Percentiles rank a stretch among this genome's conserved stretches.
Conservation (phyloP, 2,113 vertebrate genomes). For the Pachypanchax playfairii region DNA sequence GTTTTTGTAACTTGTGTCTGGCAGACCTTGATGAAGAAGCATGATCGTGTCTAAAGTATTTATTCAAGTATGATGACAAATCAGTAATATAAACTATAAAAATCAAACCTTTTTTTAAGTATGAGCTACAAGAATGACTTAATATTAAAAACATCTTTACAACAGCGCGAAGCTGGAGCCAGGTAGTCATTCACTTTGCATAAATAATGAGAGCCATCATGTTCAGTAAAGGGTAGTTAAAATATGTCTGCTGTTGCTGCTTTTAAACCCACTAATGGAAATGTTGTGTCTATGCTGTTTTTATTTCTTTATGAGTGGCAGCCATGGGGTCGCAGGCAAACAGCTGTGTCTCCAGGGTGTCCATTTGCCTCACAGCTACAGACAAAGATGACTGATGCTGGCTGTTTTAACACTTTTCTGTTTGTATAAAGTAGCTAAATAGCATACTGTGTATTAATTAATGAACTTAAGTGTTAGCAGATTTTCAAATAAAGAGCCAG, state of each 20-base stretch:
- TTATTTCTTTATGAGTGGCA: not conserved
- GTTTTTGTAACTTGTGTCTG: not conserved
- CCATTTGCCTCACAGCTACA: slow-evolving; percentile 5
- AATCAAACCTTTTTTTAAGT: not conserved
- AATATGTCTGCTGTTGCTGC: slow-evolving; percentile 13
- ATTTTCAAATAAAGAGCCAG: not conserved
- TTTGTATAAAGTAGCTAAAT: not conserved
- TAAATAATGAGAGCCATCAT: not conserved
- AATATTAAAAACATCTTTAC: not conserved
- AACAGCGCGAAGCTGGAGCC: not conserved
- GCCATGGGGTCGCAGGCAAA: slow-evolving; percentile 12
- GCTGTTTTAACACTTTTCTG: slow-evolving; percentile 1
- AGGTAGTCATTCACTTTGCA: slow-evolving; percentile 5
- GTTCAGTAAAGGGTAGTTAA: not conserved
- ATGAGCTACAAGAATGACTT: not conserved
- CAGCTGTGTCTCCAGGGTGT: slow-evolving; percentile 6
- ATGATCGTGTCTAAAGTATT: not conserved
- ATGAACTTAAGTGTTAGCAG: not conserved
- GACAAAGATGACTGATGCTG: slow-evolving; percentile 6
- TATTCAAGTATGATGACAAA: not conserved
- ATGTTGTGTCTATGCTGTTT: not conserved
- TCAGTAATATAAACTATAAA: not conserved
- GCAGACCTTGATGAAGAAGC: not conserved
- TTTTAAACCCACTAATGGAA: slow-evolving; percentile 4
- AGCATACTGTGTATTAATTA: not conserved